Evolutionary conservation across 2,797 vertebrate species (phyloP), one percentile per base, ranked within the genome.

Genomic region (Streptopelia turtur): DNA sequence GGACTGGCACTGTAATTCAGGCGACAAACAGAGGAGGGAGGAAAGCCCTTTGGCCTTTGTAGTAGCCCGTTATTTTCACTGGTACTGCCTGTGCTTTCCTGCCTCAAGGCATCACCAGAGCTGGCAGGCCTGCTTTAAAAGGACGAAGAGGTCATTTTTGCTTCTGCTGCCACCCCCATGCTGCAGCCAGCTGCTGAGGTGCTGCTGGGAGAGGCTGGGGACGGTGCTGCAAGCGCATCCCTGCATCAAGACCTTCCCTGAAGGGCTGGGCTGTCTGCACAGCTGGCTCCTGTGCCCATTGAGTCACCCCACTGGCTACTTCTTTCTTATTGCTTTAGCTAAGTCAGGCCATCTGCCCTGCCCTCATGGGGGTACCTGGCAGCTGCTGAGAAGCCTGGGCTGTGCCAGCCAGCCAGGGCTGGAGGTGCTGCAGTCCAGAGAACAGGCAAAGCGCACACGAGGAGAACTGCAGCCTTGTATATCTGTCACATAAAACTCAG

Each of bases 401-500:
- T 3, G 0, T 78, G 61, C 82, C 90, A 91, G 71, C 16, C 37
- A 5, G 43, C 43, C 18, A 45, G 43, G 35, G 24, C 64, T 56
- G 83, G 70, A 69, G 33, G 4, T 56, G 57, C 66, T 33, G 45
- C 49, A 39, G 72, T 25, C 3, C 0, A 76, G 76, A 76, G 65
- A 94, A 70, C 1, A 17, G 50, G 85, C 70, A 66, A 69, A 76
- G 77, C 23, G 0, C 68, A 23, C n/a, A 21, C 13, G 21, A 94
- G 72, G 68, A 94, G 78, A 87, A 53, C 41, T 8, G 87, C 83
- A 90, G 94, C 83, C 79, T 88, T 84, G 59, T 87, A 57, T 83
- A 77, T 63, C 75, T 91, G 79, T 88, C 93, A 89, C 43, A 81
- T 95, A 87, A 96, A 95, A 76, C 66, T 82, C 63, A 47, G 81